Conservation (phyloP, 2,113 vertebrate species). For the Hyla sarda region DNA sequence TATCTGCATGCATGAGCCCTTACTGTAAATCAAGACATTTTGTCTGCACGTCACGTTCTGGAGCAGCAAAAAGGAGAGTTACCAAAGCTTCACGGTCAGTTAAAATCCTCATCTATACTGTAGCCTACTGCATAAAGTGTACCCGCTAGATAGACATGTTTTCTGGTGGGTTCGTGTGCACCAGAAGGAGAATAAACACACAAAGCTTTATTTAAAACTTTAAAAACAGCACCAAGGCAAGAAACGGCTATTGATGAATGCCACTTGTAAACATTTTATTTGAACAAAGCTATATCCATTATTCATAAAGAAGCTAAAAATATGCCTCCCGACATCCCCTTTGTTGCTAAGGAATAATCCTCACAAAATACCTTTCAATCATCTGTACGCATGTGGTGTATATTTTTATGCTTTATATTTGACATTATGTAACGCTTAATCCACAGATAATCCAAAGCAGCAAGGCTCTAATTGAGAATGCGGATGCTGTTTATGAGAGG, state of each 20-base stretch:
- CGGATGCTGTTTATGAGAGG: constrained; percentile 85
- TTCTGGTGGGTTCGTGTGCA: no score
- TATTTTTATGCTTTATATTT: constrained; percentile 15
- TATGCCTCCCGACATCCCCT: neutral
- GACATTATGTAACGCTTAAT: constrained; percentile 60
- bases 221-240: neutral
- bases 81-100: no score
- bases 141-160: no score
- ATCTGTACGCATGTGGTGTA: neutral
- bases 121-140: no score
- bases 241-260: neutral
- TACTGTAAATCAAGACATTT: no score
- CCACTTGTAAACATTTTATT: neutral
- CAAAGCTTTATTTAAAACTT: neutral
- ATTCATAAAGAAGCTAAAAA: constrained; percentile 37
- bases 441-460: constrained; percentile 93
- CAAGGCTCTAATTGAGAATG: constrained; percentile 85
- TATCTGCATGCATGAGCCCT: no score
- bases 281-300: constrained; percentile 8
- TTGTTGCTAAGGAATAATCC: constrained; percentile 15
- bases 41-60: no score
- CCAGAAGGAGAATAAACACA: no score
- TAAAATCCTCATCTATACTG: no score
- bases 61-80: no score
- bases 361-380: constrained; percentile 19